Evolutionary conservation across 1,140 invertebrate genomes (phyloP), one percentile per base, ranked within the genome.

Genomic region (Drosophila biarmipes): DNA sequence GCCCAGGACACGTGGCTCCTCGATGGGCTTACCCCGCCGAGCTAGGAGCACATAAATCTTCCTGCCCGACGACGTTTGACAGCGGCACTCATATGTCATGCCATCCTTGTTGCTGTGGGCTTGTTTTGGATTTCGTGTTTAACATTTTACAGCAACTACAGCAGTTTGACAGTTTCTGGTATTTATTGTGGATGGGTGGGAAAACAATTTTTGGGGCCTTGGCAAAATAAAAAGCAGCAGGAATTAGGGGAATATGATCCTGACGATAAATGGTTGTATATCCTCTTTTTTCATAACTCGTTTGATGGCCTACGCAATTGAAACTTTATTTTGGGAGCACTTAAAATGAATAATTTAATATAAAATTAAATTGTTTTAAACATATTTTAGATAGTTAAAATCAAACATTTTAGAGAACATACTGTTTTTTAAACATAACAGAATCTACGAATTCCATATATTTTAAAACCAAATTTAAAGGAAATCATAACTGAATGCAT

Each of bases 121-220:
- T 51, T 75, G 73, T 76, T 76, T 54, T 46, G 54, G 48, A 64
- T 76, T 75, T 76, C 48, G 43, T 76, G 72, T 76, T 68, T 59
- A 68, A 76, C 73, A 76, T 76, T 68, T 76, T 76, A 51, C 73
- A 76, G 59, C 72, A 29, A 55, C 29, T 29, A 24, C 63, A 76
- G 73, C 73, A 54, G 61, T 76, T 76, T 76, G 73, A 76, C 73
- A 76, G 73, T 75, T 76, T 76, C 42, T 37, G 62, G 48, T 76
- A 76, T 76, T 76, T 76, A 76, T 76, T 61, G 49, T 68, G 37
- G 42, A 46, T 43, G 42, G 59, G 10, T 45, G 45, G 37, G 63
- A 69, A 69, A 56, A 69, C 40, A 46, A 38, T 55, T 67, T 69
- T 54, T 10, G 31, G 38, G 48, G 31, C 6, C 14, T 21, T 21